A percentile compares a stretch with the other conserved stretches of the same genome.
Conservation (phyloP, 2,113 vertebrate species). For the Eonycteris spelaea region DNA sequence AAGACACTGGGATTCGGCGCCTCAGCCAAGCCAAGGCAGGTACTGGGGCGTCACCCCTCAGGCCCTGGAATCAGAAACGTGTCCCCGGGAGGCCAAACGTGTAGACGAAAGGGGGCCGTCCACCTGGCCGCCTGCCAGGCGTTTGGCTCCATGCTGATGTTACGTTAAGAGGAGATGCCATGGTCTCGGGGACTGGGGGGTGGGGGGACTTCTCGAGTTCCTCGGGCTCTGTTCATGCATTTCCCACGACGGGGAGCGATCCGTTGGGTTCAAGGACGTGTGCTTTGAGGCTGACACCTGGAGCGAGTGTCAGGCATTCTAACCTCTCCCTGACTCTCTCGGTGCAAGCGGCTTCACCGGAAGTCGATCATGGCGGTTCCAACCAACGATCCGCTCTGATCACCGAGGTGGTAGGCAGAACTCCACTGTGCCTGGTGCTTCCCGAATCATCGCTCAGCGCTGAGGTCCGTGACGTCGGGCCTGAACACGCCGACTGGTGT, state of each 20-base stretch:
- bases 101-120: rapidly evolving
- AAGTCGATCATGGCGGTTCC: rapidly evolving
- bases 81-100: neutral
- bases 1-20: neutral
- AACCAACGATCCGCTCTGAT: no score
- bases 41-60: neutral
- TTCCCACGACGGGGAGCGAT: neutral
- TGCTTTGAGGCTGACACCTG: neutral
- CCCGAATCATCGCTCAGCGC: neutral
- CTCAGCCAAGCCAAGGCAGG: neutral
- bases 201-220: neutral
- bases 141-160: neutral
- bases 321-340: neutral
- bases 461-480: neutral
- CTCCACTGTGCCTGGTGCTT: rapidly evolving
- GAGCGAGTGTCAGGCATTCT: neutral
- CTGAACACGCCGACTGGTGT: neutral
- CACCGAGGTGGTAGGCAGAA: rapidly evolving
- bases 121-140: rapidly evolving
- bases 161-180: neutral
- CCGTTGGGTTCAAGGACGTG: neutral
- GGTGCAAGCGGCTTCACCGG: rapidly evolving
- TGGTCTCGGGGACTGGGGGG: rapidly evolving
- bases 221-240: neutral
- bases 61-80: neutral